Conservation (phyloP, 2,888 invertebrate species). For the Tanytarsus gracilentus region DNA sequence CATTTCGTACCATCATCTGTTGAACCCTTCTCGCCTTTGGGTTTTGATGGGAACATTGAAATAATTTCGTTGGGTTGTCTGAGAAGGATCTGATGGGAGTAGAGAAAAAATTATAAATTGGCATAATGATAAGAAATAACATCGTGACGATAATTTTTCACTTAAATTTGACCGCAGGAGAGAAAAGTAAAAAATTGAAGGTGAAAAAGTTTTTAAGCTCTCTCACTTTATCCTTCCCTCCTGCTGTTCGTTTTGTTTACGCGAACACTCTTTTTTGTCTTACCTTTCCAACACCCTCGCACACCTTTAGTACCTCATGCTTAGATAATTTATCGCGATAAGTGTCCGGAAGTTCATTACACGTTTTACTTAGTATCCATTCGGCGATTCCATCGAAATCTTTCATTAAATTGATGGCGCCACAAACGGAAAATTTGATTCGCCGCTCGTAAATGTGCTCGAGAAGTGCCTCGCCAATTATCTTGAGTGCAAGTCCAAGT, state of each 20-base stretch:
- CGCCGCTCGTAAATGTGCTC: constrained; percentile 75
- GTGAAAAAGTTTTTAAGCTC: not conserved
- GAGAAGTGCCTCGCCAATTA: constrained; percentile 81
- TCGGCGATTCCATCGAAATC: constrained; percentile 71
- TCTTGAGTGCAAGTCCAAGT: constrained; percentile 65
- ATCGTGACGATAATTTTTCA: constrained; percentile 4
- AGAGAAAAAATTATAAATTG: not conserved
- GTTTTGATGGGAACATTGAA: constrained; percentile 51
- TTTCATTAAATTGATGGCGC: constrained; percentile 65
- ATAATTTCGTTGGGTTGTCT: constrained; percentile 75
- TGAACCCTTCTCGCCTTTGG: constrained; percentile 24
- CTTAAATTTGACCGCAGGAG: not conserved
- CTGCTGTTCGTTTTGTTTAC: not conserved
- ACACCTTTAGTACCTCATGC: constrained; percentile 51
- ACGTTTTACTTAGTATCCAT: constrained; percentile 57
- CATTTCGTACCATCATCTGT: constrained; percentile 24
- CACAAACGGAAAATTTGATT: constrained; percentile 60
- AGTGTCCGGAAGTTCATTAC: constrained; percentile 48
- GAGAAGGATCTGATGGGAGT: constrained; percentile 48
- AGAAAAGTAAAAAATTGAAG: not conserved
- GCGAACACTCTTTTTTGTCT: not conserved
- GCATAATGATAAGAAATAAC: not conserved
- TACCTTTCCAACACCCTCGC: constrained; percentile 71
- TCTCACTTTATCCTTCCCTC: not conserved
- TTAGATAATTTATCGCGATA: constrained; percentile 43